phyloP scores from a whole-genome alignment of 1,140 invertebrate species.

The Archegozetes longisetosus region DNA sequence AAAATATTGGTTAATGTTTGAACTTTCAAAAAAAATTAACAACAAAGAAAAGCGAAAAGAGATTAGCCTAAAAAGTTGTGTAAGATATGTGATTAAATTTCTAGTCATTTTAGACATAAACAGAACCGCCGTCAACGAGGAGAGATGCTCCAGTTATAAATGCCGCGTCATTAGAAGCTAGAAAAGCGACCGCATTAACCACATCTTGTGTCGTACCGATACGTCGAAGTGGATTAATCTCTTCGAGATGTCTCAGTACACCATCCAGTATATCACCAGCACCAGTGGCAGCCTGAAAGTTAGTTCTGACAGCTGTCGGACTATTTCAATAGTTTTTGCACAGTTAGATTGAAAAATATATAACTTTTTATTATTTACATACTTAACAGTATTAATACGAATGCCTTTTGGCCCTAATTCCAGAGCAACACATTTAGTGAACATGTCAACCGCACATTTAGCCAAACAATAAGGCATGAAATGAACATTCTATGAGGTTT shows the following conservation, averaged over 20 bases:
- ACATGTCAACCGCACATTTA: slow-evolving; percentile 28
- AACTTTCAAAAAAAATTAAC: too few relatives aligned
- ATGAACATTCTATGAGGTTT: slow-evolving; percentile 6
- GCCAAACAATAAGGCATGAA: slow-evolving; percentile 26
- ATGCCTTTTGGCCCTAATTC: slow-evolving; percentile 28
- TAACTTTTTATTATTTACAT: background rate
- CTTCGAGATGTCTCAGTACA: background rate
- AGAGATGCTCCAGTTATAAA: slow-evolving; percentile 63
- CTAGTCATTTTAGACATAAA: slow-evolving; percentile 7
- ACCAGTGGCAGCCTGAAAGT: background rate
- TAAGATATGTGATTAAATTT: too few relatives aligned
- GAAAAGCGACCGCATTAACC: slow-evolving; percentile 59
- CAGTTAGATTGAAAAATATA: background rate
- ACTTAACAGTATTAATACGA: slow-evolving; percentile 10
- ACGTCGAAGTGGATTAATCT: slow-evolving; percentile 19
- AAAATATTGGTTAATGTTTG: too few relatives aligned
- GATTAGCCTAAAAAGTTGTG: too few relatives aligned
- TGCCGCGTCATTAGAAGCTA: slow-evolving; percentile 57
- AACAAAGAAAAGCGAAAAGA: too few relatives aligned
- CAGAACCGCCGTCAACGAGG: slow-evolving; percentile 56
- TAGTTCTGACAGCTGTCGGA: slow-evolving; percentile 6
- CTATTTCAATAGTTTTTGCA: background rate
- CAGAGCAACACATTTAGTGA: slow-evolving; percentile 29
- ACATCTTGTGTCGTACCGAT: slow-evolving; percentile 53
- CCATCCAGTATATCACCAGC: background rate